phyloP scores from a whole-genome alignment of 2,797 vertebrate species.

The Staurois parvus region DNA sequence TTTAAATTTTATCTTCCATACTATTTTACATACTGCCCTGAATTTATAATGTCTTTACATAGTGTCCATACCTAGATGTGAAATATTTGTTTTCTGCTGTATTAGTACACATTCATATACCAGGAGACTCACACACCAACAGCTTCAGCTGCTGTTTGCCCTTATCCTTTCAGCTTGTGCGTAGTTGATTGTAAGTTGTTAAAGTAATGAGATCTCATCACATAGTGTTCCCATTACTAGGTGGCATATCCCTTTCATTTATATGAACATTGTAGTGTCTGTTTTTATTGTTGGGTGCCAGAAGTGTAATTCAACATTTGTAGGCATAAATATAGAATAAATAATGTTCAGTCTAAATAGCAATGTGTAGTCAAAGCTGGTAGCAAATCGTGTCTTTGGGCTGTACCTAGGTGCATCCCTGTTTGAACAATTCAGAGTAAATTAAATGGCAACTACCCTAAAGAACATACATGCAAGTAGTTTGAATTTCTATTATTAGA shows the following conservation, averaged over 20 bases:
- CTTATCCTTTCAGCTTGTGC: neutral
- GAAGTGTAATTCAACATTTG: neutral
- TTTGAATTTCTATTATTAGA: no score
- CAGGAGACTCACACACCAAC: neutral
- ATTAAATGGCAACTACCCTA: no score
- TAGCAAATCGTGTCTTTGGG: neutral
- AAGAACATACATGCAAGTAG: no score
- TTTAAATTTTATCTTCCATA: no score
- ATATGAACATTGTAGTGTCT: neutral
- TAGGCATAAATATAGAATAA: neutral
- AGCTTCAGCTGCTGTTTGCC: neutral
- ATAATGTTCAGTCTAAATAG: neutral
- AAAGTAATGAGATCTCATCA: constrained; percentile 19
- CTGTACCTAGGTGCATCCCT: neutral
- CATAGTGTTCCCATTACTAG: constrained; percentile 36
- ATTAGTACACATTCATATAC: neutral
- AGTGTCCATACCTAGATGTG: no score
- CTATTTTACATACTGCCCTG: no score
- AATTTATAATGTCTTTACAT: no score
- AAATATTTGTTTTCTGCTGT: neutral
- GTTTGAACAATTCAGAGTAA: no score
- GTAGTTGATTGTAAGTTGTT: constrained; percentile 17
- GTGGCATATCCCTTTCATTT: constrained; percentile 3
- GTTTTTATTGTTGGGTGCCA: neutral
- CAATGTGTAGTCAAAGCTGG: neutral